Evolutionary conservation across 2,888 invertebrate genomes (phyloP), one percentile per base, ranked within the genome.

Genomic region (Beris morrisii): DNA sequence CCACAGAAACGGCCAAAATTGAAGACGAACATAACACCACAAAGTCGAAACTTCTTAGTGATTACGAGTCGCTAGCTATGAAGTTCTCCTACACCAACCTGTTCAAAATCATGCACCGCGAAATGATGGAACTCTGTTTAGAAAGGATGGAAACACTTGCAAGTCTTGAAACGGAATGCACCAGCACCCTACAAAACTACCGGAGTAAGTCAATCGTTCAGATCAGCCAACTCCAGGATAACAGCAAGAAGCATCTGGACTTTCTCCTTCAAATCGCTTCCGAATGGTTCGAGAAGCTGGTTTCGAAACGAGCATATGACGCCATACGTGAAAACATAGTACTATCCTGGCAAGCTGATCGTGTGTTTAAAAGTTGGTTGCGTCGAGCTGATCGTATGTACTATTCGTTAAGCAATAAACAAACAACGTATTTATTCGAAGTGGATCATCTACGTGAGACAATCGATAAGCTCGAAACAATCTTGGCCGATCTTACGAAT

Each of bases 91-190:
- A 48, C 13, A 48, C n/a, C 13, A 48, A 48, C 15, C 5, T 59
- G 5, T 59, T 48, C 13, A 45, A 38, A n/a, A n/a, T 59, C 4
- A 59, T 59, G 58, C 58, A 59, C n/a, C 46, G 48, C 6, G 58
- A 59, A 7, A 13, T 48, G 13, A 6, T 59, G 58, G 46, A 59
- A 31, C 13, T 12, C n/a, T 59, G 31, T 9, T 13, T 59, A 7
- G 30, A n/a, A 31, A 9, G 7, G 6, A 46, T 48, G 9, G 13
- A 46, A 46, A 59, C 30, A 3, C 58, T 46, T 5, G 6, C 13
- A 5, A 31, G 30, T n/a, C 28, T 48, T 48, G 46, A 48, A 13
- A n/a, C 28, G 30, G 31, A 59, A 6, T n/a, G 28, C n/a, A 7
- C 13, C 2, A 48, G 3, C 4, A 30, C 48, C 4, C 31, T 31